A percentile compares a stretch with the other conserved stretches of the same genome.
These are phyloP conservation scores for Phoebastria nigripes DNA, from an alignment of 2,797 vertebrate species.

Conservation along the genomic window DNA sequence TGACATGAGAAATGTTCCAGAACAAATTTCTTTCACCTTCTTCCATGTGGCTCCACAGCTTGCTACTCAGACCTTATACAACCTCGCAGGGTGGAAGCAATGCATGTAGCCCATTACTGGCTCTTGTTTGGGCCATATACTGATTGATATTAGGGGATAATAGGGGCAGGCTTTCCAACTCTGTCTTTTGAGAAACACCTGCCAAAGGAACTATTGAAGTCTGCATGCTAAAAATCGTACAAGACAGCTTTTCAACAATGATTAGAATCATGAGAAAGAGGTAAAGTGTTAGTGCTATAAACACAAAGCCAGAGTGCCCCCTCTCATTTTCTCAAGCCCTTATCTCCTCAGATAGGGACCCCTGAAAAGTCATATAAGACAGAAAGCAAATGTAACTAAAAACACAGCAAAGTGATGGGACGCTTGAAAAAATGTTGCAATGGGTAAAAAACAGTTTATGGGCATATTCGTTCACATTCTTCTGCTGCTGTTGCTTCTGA, in stretches of 20 bases:
- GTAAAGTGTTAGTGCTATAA: neutral
- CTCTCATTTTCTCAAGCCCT: neutral
- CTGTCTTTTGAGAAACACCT: neutral
- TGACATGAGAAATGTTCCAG: neutral
- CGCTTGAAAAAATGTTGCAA: neutral
- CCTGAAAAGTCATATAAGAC: neutral
- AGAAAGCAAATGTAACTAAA: neutral
- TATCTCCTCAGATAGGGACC: neutral
- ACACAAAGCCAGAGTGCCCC: neutral
- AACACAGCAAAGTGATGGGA: rapidly evolving
- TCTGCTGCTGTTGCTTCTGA: neutral
- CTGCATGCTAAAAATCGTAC: neutral
- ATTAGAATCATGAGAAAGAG: neutral
- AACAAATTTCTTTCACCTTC: neutral
- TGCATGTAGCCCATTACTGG: neutral
- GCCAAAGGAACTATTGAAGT: neutral
- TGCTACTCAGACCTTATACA: neutral
- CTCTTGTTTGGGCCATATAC: neutral
- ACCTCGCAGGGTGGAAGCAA: neutral
- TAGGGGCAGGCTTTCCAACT: neutral
- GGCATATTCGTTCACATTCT: neutral
- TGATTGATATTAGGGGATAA: neutral
- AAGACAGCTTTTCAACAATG: neutral
- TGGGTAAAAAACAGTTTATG: neutral
- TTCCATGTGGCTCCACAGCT: neutral